Evolutionary conservation across 2,888 invertebrate species (phyloP).

Genomic region (Blastobasis lacticolella): DNA sequence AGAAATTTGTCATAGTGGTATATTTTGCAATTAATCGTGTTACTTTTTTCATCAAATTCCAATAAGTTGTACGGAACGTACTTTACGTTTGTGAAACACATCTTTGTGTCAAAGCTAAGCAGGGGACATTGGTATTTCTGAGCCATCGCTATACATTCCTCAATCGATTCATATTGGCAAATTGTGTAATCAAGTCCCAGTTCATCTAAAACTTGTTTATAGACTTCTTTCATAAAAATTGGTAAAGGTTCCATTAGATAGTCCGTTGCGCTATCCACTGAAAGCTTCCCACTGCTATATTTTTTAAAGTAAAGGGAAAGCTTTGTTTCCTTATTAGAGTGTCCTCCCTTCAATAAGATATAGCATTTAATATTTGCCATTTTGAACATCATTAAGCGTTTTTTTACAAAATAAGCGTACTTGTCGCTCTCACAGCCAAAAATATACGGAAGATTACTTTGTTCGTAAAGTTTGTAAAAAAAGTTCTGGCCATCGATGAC

Average conservation of each 20-base stretch:
- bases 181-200: constrained; percentile 24
- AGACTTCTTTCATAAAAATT: constrained; percentile 22
- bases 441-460: constrained; percentile 12
- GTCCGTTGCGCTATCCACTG: neutral
- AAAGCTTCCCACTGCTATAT: neutral
- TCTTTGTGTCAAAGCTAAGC: constrained; percentile 29
- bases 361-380: constrained; percentile 30
- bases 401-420: constrained; percentile 23
- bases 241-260: constrained; percentile 12
- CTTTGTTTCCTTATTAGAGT: constrained; percentile 17
- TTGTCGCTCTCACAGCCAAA: constrained; percentile 32
- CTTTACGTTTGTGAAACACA: constrained; percentile 23
- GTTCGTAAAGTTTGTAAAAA: constrained; percentile 22
- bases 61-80: constrained; percentile 25
- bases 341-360: constrained; percentile 35
- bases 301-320: neutral
- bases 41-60: constrained; percentile 4
- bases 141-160: constrained; percentile 32
- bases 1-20: constrained; percentile 22
- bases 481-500: constrained; percentile 36
- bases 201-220: constrained; percentile 28
- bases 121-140: constrained; percentile 28
- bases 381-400: constrained; percentile 23
- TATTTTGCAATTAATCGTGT: constrained; percentile 16
- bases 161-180: constrained; percentile 25